Conservation (phyloP, 1,140 invertebrate genomes). For the Pseudomyrmex pallidus region DNA sequence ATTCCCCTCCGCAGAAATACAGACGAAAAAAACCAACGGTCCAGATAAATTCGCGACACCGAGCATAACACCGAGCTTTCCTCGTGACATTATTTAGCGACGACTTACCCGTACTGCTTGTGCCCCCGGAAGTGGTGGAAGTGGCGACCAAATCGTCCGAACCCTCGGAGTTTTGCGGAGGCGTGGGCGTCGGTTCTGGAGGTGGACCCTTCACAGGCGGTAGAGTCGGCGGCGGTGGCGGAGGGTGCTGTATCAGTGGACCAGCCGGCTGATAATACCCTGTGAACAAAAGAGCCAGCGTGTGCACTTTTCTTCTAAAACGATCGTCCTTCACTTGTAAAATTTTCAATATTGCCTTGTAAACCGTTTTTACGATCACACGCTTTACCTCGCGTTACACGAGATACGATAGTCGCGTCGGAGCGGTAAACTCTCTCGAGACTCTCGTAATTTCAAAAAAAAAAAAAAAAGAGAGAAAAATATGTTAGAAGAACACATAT, state of each 20-base stretch:
- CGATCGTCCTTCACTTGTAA: constrained; percentile 36
- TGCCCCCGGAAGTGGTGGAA: constrained; percentile 83
- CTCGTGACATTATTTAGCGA: background rate
- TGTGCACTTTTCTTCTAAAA: constrained; percentile 41
- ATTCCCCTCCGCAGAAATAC: too few species aligned
- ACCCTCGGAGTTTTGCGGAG: constrained; percentile 84
- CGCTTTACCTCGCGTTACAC: background rate
- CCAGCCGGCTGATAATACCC: constrained; percentile 95
- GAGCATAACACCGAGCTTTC: too few species aligned
- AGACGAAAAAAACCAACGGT: too few species aligned
- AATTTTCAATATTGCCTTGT: constrained; percentile 53
- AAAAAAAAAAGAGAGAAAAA: too few species aligned
- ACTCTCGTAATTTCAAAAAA: too few species aligned
- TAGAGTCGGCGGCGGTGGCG: constrained; percentile 76
- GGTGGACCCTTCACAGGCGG: constrained; percentile 85
- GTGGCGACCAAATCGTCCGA: constrained; percentile 84
- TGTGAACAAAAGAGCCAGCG: constrained; percentile 83
- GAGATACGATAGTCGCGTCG: background rate
- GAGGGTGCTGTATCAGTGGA: constrained; percentile 90
- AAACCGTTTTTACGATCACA: constrained; percentile 2
- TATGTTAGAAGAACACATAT: too few species aligned
- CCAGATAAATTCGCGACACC: too few species aligned
- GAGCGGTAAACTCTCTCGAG: too few species aligned
- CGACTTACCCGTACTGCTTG: constrained; percentile 81
- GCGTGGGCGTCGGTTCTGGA: constrained; percentile 85